Evolutionary conservation across 1,140 invertebrate species (phyloP).

Genomic region (Calycopis cecrops): DNA sequence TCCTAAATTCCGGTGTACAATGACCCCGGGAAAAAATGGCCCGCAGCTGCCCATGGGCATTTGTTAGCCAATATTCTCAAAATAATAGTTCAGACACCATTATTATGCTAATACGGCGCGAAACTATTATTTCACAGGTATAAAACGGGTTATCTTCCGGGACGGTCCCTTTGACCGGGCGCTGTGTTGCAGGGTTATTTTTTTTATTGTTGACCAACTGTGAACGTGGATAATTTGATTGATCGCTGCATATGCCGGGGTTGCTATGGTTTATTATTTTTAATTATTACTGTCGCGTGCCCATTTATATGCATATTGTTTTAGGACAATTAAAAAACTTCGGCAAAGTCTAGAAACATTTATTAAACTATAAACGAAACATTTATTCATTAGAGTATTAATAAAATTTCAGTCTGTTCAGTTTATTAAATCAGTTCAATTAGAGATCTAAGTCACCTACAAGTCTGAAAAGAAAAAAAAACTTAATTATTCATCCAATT

Average conservation of each 20-base stretch:
- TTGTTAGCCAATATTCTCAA: constrained; percentile 57
- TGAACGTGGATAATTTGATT: constrained; percentile 56
- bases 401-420: too few species aligned
- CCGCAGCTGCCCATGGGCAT: constrained; percentile 56
- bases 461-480: constrained; percentile 9
- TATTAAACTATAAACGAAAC: background rate
- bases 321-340: constrained; percentile 2
- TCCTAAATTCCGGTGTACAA: constrained; percentile 48
- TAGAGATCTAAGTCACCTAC: too few species aligned
- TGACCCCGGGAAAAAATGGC: constrained; percentile 53
- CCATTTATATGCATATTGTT: background rate
- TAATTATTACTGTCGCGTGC: background rate
- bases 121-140: constrained; percentile 66
- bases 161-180: constrained; percentile 19
- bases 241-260: constrained; percentile 43
- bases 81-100: constrained; percentile 59
- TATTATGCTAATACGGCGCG: constrained; percentile 63
- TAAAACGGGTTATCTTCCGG: constrained; percentile 44
- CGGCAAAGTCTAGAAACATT: background rate
- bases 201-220: constrained; percentile 47
- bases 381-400: background rate
- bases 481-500: constrained; percentile 62
- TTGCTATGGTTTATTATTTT: constrained; percentile 1
- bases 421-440: too few species aligned
- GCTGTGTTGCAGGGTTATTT: constrained; percentile 38